Percentiles rank a stretch among this genome's conserved stretches.
phyloP scores from a whole-genome alignment of 2,888 invertebrate species.

The Siphlonurus alternatus region DNA sequence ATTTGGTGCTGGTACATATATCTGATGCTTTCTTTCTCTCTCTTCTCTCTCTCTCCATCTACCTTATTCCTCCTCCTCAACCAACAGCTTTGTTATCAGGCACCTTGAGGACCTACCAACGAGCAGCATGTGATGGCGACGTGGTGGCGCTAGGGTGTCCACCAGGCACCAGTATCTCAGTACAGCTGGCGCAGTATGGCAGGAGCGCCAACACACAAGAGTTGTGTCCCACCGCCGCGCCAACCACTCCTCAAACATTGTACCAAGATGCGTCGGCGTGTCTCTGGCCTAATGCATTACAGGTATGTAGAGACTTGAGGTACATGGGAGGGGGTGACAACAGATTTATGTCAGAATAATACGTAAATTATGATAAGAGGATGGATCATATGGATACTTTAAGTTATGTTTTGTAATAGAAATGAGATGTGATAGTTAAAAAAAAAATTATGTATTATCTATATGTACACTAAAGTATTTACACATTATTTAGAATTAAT shows the following conservation, averaged over 20 bases:
- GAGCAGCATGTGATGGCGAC: constrained; percentile 33
- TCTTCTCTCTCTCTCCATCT: not conserved
- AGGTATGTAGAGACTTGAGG: constrained; percentile 38
- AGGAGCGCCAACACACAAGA: constrained; percentile 18
- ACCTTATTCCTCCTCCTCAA: not conserved
- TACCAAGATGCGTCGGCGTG: not conserved
- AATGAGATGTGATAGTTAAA: too few species aligned
- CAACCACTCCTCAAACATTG: not conserved
- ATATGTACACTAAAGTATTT: too few species aligned
- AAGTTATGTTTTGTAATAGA: too few species aligned
- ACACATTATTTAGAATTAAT: too few species aligned
- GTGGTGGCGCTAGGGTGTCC: constrained; percentile 32
- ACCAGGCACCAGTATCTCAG: constrained; percentile 31
- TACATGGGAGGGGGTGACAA: too few species aligned
- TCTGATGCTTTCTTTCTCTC: not conserved
- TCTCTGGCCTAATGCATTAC: constrained; percentile 56
- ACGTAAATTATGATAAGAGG: too few species aligned
- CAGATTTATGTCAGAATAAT: too few species aligned
- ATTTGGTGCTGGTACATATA: too few species aligned
- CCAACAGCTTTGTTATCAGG: constrained; percentile 31
- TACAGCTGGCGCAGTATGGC: constrained; percentile 31
- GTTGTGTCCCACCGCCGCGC: not conserved
- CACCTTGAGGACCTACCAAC: constrained; percentile 32
- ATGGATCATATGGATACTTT: too few species aligned
- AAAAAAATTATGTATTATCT: too few species aligned